Evolutionary conservation across 1,140 invertebrate species (phyloP).

Genomic region (Sogatella furcifera): DNA sequence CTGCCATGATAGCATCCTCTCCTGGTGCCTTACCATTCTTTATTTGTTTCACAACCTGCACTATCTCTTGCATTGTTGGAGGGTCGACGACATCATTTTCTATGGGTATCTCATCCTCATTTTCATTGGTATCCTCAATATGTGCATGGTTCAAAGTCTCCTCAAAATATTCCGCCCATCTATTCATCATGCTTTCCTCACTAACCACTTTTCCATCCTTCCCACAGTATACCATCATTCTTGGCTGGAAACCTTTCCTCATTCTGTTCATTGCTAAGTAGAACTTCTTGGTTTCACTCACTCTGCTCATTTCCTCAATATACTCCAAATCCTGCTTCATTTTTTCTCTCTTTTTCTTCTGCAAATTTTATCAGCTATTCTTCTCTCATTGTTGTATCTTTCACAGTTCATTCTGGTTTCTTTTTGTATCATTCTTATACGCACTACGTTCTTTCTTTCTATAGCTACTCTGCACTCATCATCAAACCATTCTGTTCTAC

Average conservation of each 20-base stretch:
- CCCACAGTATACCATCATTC: background rate
- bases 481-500: too few relatives aligned
- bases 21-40: slow-evolving; percentile 2
- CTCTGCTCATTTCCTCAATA: background rate
- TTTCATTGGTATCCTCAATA: background rate
- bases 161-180: background rate
- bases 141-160: background rate
- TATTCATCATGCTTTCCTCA: background rate
- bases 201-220: background rate
- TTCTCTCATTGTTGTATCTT: background rate
- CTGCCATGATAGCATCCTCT: background rate
- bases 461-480: too few relatives aligned
- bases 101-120: background rate
- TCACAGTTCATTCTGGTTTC: background rate
- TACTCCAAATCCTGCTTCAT: background rate
- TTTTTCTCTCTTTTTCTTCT: background rate
- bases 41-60: background rate
- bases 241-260: background rate
- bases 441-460: too few relatives aligned
- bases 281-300: background rate
- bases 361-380: background rate
- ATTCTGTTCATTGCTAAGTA: background rate
- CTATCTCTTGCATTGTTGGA: background rate
- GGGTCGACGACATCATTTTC: background rate
- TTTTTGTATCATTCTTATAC: background rate